These are phyloP conservation scores for Rhogogaster chlorosoma DNA, from an alignment of 2,888 invertebrate species.

Conservation along the genomic window DNA sequence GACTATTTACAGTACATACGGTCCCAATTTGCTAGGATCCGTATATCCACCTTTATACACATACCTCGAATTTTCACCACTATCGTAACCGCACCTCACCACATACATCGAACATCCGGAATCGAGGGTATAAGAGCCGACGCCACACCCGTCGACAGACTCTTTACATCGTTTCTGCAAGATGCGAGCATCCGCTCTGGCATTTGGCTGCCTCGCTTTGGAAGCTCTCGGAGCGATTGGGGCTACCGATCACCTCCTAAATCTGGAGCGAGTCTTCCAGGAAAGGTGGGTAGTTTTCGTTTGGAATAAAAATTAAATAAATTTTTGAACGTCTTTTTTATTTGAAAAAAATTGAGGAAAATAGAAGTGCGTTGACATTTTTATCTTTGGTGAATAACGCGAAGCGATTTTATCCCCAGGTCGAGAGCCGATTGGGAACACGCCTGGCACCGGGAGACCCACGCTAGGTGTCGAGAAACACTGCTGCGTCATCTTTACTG, in stretches of 20 bases:
- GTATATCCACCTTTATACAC: background rate
- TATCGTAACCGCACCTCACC: background rate
- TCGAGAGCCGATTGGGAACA: constrained; percentile 81
- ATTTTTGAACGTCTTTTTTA: background rate
- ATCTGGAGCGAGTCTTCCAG: constrained; percentile 62
- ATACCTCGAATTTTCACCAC: background rate
- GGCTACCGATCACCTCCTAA: constrained; percentile 33
- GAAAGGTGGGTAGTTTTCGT: constrained; percentile 38
- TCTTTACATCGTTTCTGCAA: constrained; percentile 37
- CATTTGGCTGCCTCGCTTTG: constrained; percentile 38
- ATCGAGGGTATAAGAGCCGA: constrained; percentile 38
- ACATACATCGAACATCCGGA: background rate
- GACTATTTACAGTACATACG: background rate
- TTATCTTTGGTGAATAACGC: background rate
- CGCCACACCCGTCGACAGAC: constrained; percentile 29
- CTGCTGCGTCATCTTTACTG: constrained; percentile 81
- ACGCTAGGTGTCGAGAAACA: constrained; percentile 81
- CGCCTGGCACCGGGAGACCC: constrained; percentile 81
- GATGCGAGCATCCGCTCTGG: constrained; percentile 48
- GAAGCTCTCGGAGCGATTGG: constrained; percentile 44
- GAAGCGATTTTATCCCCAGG: constrained; percentile 68
- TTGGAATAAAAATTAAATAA: background rate
- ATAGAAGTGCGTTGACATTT: background rate
- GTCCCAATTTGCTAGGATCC: constrained; percentile 25
- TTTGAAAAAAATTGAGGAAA: background rate